Conservation (phyloP, 2,113 vertebrate genomes). For the Gymnobelideus leadbeateri region DNA sequence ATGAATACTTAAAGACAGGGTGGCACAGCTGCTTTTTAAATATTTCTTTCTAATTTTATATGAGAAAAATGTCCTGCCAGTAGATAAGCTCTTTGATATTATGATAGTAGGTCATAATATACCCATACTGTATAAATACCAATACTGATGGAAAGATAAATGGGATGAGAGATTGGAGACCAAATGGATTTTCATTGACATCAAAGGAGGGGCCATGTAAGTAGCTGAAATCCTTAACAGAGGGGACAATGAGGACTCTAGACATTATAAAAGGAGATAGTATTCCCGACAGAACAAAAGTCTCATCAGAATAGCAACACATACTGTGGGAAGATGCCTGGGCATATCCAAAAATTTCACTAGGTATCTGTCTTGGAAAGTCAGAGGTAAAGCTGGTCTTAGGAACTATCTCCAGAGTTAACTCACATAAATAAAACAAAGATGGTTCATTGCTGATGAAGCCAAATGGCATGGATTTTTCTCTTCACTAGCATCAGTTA, state of each 20-base stretch:
- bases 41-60: constrained; percentile 37
- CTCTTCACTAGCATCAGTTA: neutral
- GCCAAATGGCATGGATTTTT: neutral
- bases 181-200: neutral
- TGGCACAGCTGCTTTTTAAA: neutral
- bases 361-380: neutral
- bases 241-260: neutral
- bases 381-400: no score
- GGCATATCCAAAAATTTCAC: neutral
- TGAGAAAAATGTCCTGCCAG: neutral
- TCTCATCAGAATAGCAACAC: neutral
- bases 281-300: neutral
- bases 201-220: neutral
- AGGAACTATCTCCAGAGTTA: neutral
- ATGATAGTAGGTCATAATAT: neutral
- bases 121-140: no score
- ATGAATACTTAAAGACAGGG: neutral
- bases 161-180: neutral
- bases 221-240: neutral
- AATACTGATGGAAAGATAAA: neutral
- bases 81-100: neutral
- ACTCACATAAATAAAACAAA: neutral
- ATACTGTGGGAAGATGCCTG: neutral
- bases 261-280: neutral
- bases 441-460: neutral